These are phyloP conservation scores for Ploceus nigricollis DNA, from an alignment of 2,113 vertebrate species.

Conservation along the genomic window DNA sequence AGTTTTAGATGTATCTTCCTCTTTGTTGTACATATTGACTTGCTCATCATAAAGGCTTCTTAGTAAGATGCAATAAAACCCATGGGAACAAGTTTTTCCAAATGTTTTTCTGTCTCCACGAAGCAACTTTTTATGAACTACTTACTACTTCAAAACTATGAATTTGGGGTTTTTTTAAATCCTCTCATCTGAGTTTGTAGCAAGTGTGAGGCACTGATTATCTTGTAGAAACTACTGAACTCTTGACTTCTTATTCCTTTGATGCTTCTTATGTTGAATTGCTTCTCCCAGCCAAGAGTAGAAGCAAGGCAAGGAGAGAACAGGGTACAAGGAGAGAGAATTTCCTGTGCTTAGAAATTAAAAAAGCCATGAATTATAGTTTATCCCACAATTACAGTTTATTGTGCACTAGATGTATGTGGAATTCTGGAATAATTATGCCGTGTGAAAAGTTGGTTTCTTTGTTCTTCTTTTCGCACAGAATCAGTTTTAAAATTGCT, in stretches of 20 bases:
- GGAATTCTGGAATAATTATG: not conserved
- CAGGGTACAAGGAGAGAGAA: not conserved
- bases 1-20: not conserved
- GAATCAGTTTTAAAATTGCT: not conserved
- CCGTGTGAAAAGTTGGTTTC: not conserved
- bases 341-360: not conserved
- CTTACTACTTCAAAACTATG: not conserved
- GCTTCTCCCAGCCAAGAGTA: not conserved
- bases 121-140: not conserved
- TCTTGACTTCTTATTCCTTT: slow-evolving; percentile 22
- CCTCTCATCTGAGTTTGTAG: not conserved
- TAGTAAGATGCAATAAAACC: not conserved
- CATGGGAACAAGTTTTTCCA: not conserved
- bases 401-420: not conserved
- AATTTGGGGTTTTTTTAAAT: not conserved
- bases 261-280: not conserved
- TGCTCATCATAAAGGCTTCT: not conserved
- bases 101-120: not conserved
- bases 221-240: not conserved
- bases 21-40: not conserved
- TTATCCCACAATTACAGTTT: not conserved
- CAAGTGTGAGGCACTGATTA: not conserved
- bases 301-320: not conserved
- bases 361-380: not conserved
- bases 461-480: not conserved